These are phyloP conservation scores for Petrolisthes cinctipes DNA, from an alignment of 2,888 invertebrate species.

Conservation along the genomic window DNA sequence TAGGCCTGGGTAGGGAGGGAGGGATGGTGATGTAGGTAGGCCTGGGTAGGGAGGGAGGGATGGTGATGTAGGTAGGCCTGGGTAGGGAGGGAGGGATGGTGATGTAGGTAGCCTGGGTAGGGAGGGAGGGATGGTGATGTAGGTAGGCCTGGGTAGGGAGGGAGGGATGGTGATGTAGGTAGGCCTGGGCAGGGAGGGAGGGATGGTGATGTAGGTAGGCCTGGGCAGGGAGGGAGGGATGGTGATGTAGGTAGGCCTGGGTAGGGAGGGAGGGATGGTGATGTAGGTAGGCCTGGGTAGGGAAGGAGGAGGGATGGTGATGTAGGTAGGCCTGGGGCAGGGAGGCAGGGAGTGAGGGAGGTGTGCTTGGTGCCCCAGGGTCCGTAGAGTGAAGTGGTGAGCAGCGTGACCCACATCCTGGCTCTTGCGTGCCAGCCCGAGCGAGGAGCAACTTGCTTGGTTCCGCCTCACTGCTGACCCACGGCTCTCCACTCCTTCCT, in stretches of 20 bases:
- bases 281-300: no score
- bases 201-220: background rate
- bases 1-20: background rate
- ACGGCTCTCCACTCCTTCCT: constrained; percentile 2
- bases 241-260: background rate
- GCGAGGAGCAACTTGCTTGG: constrained; percentile 59
- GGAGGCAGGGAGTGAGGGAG: background rate
- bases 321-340: no score
- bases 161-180: background rate
- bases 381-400: constrained; percentile 40
- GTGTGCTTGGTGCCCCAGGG: constrained; percentile 40
- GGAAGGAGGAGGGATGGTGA: no score
- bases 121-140: no score
- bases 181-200: background rate
- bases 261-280: background rate
- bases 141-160: no score
- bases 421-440: constrained; percentile 54
- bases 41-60: background rate
- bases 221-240: background rate
- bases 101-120: no score
- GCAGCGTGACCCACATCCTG: constrained; percentile 57
- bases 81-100: background rate
- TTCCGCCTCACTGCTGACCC: constrained; percentile 58
- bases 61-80: background rate
- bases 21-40: background rate